These are phyloP conservation scores for Hirundo rustica DNA, from an alignment of 2,797 vertebrate genomes.

Conservation along the genomic window DNA sequence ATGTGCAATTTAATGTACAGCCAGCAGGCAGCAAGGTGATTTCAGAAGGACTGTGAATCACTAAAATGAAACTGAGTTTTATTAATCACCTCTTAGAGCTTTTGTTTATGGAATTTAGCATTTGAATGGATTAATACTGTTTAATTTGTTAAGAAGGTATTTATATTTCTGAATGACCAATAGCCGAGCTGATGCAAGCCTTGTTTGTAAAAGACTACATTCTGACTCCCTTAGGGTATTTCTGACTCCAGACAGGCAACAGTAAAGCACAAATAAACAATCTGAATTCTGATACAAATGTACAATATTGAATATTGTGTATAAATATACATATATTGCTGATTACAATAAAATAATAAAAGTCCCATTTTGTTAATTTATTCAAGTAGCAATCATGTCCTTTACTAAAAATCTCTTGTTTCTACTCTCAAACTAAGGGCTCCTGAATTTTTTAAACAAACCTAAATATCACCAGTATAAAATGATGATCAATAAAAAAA, in stretches of 20 bases:
- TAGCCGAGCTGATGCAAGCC: background rate
- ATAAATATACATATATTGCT: accelerated
- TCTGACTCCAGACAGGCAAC: background rate
- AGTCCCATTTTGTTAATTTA: accelerated
- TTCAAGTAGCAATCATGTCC: background rate
- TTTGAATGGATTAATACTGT: background rate
- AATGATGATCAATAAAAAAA: background rate
- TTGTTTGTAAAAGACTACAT: background rate
- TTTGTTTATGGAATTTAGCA: background rate
- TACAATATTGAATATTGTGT: background rate
- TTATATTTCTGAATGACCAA: background rate
- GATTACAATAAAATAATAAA: background rate
- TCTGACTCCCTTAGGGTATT: background rate
- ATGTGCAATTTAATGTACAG: background rate
- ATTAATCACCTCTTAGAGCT: background rate
- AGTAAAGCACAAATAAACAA: background rate
- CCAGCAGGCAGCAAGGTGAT: background rate
- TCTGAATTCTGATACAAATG: background rate
- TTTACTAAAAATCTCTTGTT: background rate
- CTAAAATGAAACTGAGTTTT: background rate
- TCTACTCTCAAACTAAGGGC: background rate
- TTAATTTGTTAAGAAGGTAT: background rate
- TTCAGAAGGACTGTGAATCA: background rate
- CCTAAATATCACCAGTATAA: background rate
- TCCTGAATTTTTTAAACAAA: background rate